Evolutionary conservation across 2,113 vertebrate genomes (phyloP), one percentile per base, ranked within the genome.

Genomic region (Petaurus breviceps): DNA sequence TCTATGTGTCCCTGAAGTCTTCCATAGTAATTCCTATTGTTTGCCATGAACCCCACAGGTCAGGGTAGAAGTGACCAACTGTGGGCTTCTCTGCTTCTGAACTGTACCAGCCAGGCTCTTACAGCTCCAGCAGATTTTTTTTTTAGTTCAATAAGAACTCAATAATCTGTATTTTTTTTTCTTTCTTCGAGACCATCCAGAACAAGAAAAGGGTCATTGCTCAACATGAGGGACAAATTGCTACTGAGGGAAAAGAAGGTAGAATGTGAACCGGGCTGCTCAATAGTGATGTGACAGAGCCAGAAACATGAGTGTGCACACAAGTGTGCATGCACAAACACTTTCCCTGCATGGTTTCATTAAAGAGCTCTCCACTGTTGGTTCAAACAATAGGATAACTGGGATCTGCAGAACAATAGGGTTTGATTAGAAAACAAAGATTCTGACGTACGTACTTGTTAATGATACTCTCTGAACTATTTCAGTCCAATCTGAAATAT

Each of bases 361-460:
- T 84, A 96, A 95, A 95, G 98, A 93, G 94, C 97, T 96, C 16
- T 84, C 91, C 26, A 11, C 95, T 96, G 92, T 96, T 97, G 96
- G 92, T 95, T 97, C 52, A 91, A 95, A 96, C 97, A 94, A 93
- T 95, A 91, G 47, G 96, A 0, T 57, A 26, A 16, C 8, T 47
- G 91, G 93, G 97, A 91, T 47, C 26, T 0, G 51, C 90, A 96
- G 95, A 98, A 96, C 94, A 98, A 98, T 96, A 92, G 97, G 92
- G 97, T 98, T 95, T 97, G 97, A 97, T 97, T 97, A 97, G 98
- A 95, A 98, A 98, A 97, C 68, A 84, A 95, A 92, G 97, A 96
- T 94, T 93, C 94, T 97, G 93, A 96, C 95, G 90, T 96, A 96
- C 94, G 89, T 96, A 96, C 97, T 97, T 97, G 97, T 96, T 98